Evolutionary conservation across 2,888 invertebrate species (phyloP), one percentile per base, ranked within the genome.

Genomic region (Diarsia mendica): DNA sequence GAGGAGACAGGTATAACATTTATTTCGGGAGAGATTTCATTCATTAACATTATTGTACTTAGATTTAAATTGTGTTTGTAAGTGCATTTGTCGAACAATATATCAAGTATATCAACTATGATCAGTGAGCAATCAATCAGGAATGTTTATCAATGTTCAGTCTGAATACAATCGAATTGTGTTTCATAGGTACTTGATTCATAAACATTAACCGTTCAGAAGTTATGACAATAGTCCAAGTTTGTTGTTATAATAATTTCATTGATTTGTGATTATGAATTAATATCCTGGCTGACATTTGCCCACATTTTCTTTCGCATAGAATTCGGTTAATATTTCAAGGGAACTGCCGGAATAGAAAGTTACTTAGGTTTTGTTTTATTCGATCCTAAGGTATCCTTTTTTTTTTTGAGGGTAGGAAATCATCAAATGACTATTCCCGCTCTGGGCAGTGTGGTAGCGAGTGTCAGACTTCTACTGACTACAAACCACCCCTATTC

Each of bases 41-140:
- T 89, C 85, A 90, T 89, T 89, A 87, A 75, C 75, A 81, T 86
- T 86, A 88, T 88, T 87, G 86, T 89, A 86, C 72, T 70, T 82
- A 82, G 75, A 82, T 85, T 87, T 73, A 82, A 90, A 88, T 87
- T 87, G 87, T 85, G 85, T 88, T 86, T 85, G 82, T 87, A 84
- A 77, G 75, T 79, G 75, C 82, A 89, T 90, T 89, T 89, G 86
- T 90, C 87, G 85, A 87, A 86, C 74, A 86, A 85, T 88, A 68
- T 75, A 83, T 85, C 77, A 86, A 73, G 55, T 80, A 23, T 82
- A 87, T 89, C 82, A 83, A 80, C 72, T 77, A 70, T 75, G 81
- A 82, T 83, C 77, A 84, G 71, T 77, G 76, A 79, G 68, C 68
- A 73, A 87, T 88, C 82, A 85, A 86, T 88, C 85, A 86, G 66